These are phyloP conservation scores for Acanthiza pusilla DNA, from an alignment of 2,797 vertebrate genomes.

Conservation along the genomic window DNA sequence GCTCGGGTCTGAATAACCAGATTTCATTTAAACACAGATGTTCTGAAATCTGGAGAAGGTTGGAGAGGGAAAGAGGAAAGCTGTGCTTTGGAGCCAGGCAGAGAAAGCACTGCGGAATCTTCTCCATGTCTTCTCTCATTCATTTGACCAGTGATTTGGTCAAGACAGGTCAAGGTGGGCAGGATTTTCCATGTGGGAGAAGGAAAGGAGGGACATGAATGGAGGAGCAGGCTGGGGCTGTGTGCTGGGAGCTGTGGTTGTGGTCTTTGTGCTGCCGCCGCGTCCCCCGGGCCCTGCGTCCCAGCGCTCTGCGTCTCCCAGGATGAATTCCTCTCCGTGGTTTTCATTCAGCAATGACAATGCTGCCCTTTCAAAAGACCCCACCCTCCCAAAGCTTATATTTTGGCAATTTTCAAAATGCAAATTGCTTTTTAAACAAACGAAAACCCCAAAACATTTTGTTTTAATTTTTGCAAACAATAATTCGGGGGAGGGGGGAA, in stretches of 20 bases:
- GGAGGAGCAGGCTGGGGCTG: neutral
- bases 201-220: neutral
- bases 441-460: conserved; percentile 51
- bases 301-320: neutral
- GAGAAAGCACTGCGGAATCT: neutral
- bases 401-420: conserved; percentile 54
- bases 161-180: neutral
- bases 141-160: neutral
- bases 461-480: conserved; percentile 63
- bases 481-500: neutral
- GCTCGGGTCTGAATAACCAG: neutral
- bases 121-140: no score
- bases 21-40: neutral
- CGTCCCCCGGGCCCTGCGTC: neutral
- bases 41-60: neutral
- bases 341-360: conserved; percentile 65
- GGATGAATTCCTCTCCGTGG: conserved; percentile 17
- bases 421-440: conserved; percentile 60
- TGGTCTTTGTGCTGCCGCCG: neutral
- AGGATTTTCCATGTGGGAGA: neutral
- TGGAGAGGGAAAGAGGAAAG: neutral
- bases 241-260: neutral
- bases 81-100: neutral
- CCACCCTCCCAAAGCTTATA: conserved; percentile 64
- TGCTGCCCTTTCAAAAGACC: conserved; percentile 53